phyloP scores from a whole-genome alignment of 1,140 invertebrate genomes.

The Drosophila saltans region DNA sequence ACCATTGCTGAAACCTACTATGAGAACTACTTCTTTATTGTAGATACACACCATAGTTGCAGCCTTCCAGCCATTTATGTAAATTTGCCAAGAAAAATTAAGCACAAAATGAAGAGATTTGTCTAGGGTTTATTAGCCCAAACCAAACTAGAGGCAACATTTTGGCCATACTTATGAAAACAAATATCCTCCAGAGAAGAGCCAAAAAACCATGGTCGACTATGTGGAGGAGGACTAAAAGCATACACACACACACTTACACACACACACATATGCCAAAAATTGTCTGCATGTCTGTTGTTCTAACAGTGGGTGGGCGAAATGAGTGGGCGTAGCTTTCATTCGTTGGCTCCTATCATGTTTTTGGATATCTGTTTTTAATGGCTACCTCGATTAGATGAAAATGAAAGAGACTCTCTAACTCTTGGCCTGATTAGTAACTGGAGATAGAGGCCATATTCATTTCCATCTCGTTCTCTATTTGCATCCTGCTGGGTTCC shows the following conservation, averaged over 20 bases:
- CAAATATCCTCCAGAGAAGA: slow-evolving; percentile 49
- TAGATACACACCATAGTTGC: background rate
- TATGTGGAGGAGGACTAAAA: slow-evolving; percentile 10
- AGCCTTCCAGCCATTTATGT: slow-evolving; percentile 66
- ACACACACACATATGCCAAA: background rate
- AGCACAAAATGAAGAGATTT: slow-evolving; percentile 77
- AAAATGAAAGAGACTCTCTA: slow-evolving; percentile 15
- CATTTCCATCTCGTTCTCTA: too few relatives aligned
- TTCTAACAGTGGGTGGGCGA: slow-evolving; percentile 24
- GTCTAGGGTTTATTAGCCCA: slow-evolving; percentile 76
- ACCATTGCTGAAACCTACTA: slow-evolving; percentile 12
- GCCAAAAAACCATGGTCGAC: background rate
- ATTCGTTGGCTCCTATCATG: slow-evolving; percentile 35
- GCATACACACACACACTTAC: background rate
- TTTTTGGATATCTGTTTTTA: slow-evolving; percentile 60
- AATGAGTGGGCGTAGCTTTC: slow-evolving; percentile 55
- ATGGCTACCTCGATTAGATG: slow-evolving; percentile 68
- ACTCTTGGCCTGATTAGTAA: slow-evolving; percentile 32
- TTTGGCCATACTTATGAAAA: slow-evolving; percentile 46
- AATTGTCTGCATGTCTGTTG: slow-evolving; percentile 16
- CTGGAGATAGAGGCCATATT: slow-evolving; percentile 5
- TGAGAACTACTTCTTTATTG: background rate
- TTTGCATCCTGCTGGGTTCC: slow-evolving; percentile 13
- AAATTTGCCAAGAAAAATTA: slow-evolving; percentile 70
- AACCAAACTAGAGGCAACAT: slow-evolving; percentile 29